Base-by-base conservation (phyloP, 2,113 vertebrate species). In the Psophia crepitans region DNA sequence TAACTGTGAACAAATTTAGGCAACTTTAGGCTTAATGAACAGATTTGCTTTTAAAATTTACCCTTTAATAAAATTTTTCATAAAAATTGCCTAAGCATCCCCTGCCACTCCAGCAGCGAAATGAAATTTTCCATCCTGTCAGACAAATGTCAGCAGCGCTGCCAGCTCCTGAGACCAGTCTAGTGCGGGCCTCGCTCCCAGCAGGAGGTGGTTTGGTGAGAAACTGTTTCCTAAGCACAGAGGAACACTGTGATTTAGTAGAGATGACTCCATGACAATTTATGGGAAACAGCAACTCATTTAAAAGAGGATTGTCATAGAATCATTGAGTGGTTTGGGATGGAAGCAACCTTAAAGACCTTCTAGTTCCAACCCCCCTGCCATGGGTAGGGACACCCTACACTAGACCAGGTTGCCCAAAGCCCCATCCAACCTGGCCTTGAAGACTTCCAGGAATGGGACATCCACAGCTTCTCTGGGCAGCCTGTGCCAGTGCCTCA, bases 131-230 rank as follows among this genome's bases (percentile, higher is more conserved):
- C 54, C 12, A 33, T 4, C 14, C 60, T 27, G 7, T 23, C 16
- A 57, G 78, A 69, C 53, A 37, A 68, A 64, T 9, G 6, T 6
- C 14, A 7, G 58, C 58, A 46, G 41, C 9, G 35, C 63, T 0
- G 0, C 9, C 13, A 54, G 35, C 18, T 81, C 49, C 51, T 21
- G 28, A 22, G 35, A 2, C 12, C 1, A 2, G 8, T 46, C 8
- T 53, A 16, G 39, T 6, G n/a, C 2, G 2, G 32, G 33, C 12
- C 48, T 46, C 3, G 0, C 23, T 76, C 84, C 54, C 20, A 21
- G 7, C 28, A 7, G 56, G 10, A 9, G 15, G 8, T 8, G 57
- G 6, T 33, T 79, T 46, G 61, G 28, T 33, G 24, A 74, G 32
- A 54, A 80, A n/a, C n/a, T 26, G 2, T 44, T 61, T 54, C 46